Conservation (phyloP, 2,113 vertebrate species). For the Zosterops pallidus region DNA sequence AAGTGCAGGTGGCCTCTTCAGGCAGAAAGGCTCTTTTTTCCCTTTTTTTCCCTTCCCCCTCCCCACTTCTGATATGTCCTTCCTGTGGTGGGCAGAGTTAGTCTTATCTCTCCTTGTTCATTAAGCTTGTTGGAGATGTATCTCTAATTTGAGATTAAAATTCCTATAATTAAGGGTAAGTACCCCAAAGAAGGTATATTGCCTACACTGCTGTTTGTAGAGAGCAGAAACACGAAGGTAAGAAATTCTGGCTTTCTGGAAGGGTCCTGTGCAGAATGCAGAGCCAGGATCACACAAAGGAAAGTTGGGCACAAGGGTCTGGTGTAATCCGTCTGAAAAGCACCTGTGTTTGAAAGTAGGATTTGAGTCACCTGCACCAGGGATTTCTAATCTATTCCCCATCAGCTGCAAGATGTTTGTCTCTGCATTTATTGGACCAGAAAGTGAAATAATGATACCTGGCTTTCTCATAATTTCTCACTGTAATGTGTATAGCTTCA, state of each 20-base stretch:
- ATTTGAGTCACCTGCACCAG: not conserved
- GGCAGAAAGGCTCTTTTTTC: not conserved
- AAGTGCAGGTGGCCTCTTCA: constrained; percentile 51
- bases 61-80: not conserved
- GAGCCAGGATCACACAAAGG: not conserved
- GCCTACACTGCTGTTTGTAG: not conserved
- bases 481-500: not conserved
- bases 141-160: not conserved
- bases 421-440: not conserved
- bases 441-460: not conserved
- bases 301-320: not conserved
- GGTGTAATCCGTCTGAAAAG: not conserved
- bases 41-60: not conserved
- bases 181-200: not conserved
- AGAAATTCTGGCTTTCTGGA: not conserved
- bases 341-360: not conserved
- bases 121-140: not conserved
- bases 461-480: not conserved
- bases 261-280: not conserved
- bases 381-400: not conserved
- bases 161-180: not conserved
- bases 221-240: not conserved
- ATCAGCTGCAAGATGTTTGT: not conserved
- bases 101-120: not conserved
- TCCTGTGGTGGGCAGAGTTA: not conserved